Base-by-base conservation (phyloP, 2,113 vertebrate species). In the Illadopsis cleaveri region DNA sequence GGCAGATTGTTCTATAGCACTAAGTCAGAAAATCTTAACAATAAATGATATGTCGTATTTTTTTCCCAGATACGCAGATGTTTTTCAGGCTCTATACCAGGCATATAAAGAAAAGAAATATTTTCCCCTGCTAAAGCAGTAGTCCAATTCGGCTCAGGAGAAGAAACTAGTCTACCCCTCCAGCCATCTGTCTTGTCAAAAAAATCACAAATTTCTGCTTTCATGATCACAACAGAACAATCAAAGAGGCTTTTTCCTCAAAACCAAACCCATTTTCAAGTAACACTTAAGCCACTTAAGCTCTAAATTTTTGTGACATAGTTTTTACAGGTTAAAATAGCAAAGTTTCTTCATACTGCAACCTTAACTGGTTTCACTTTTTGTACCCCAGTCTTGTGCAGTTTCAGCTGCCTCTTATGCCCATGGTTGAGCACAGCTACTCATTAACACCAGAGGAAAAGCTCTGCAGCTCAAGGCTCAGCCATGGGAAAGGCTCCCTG, bases 171-270 rank as follows among this genome's bases (percentile, higher is more conserved):
- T 86, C 45, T 82, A 90, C 62, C 35, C n/a, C 79, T 93, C 50
- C 66, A 93, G 62, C 47, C 76, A 82, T 92, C 57, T 61, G 12
- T 95, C 92, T 96, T 88, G 61, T 82, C 75, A 90, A 80, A 87
- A 48, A 66, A 70, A 45, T 38, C 6, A 86, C 11, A 15, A 27
- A 77, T 31, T 90, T 58, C 66, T 82, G 21, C 35, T 92, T 83
- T 58, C 1, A 1, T 35, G 75, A 53, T 61, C 47, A 53, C 20
- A 80, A 44, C 35, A 92, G 40, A 87, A 24, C 17, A 82, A 66
- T 35, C 28, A 87, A 56, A 65, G 38, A 75, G 14, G 24, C 8
- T 86, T 48, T 92, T 60, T 44, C 28, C 57, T 83, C 72, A 31
- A 57, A 64, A 84, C 5, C 18, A 86, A 94, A 93, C 6, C 6